Evolutionary conservation across 2,888 invertebrate genomes (phyloP).

Genomic region (Pachymerium ferrugineum): DNA sequence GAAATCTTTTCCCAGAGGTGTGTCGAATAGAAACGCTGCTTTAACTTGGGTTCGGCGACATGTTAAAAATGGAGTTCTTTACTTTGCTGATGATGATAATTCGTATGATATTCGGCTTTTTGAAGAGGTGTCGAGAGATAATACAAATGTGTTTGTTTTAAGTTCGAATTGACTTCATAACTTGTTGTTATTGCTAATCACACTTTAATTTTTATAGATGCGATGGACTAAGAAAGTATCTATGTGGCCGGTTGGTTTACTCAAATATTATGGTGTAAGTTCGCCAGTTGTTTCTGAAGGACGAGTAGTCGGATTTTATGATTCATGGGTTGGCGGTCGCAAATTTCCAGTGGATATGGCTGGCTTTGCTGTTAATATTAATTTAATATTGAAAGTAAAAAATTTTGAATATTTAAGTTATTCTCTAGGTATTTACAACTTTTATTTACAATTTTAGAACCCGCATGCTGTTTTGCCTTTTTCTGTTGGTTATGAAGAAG

Average conservation of each 20-base stretch:
- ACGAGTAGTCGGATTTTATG: no score
- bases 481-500: conserved; percentile 84
- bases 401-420: no score
- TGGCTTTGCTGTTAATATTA: conserved; percentile 86
- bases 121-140: conserved; percentile 61
- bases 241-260: conserved; percentile 79
- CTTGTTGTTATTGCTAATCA: no score
- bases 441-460: conserved; percentile 61
- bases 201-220: conserved; percentile 59
- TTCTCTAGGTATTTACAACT: no score
- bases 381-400: no score
- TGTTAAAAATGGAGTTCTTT: conserved; percentile 68
- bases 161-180: background rate
- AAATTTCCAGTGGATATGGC: conserved; percentile 73
- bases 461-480: conserved; percentile 73
- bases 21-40: conserved; percentile 82
- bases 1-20: conserved; percentile 88
- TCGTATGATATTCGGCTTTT: conserved; percentile 85
- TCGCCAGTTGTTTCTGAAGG: conserved; percentile 95
- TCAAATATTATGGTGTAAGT: conserved; percentile 82
- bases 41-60: conserved; percentile 71
- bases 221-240: conserved; percentile 73
- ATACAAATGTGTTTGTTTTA: background rate
- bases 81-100: conserved; percentile 97
- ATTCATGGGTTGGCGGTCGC: conserved; percentile 72